Evolutionary conservation across 1,140 invertebrate species (phyloP), one percentile per base, ranked within the genome.

Genomic region (Lasioglossum albipes): DNA sequence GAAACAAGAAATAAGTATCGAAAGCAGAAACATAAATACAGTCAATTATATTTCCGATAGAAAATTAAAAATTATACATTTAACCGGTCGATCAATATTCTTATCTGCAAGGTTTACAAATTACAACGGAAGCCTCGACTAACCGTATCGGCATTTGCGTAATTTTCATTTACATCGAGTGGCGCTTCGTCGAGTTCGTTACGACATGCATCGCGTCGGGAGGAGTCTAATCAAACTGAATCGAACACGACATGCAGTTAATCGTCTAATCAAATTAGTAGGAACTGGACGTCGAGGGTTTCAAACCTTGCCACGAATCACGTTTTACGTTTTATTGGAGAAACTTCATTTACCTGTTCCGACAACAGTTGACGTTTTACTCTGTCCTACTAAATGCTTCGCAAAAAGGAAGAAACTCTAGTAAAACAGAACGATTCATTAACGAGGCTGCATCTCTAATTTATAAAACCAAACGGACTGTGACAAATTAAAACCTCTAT

Each of bases 221-320:
- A 41, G 45, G 70, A 68, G 61, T 78, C 78, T 77, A 87, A 86
- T 87, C 85, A 84, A 84, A 73, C 75, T 78, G 70, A 86, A 81
- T 75, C 75, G 71, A 86, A 77, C 49, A 75, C 57, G 61, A 59
- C 2, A 42, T 41, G 62, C 75, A 77, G 77, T 81, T 87, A 87
- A 87, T 87, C 75, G 75, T 31, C 71, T 79, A 87, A 87, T 83
- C 36, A 75, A 82, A 86, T 87, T 84, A 87, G 78, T 73, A 74
- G 75, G 75, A 86, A 67, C 66, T 12, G 74, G 72, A 70, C 70
- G 66, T 69, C 52, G 59, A 36, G 49, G 73, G 70, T 84, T 73
- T 18, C 82, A 66, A 64, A 77, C 70, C 62, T 36, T 59, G 41
- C 49, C 73, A 20, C 59, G 12, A 73, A 20, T 80, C 70, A 81